A percentile compares a stretch with the other conserved stretches of the same genome.
These are phyloP conservation scores for Hippoglossus stenolepis DNA, from an alignment of 2,113 vertebrate species.

Conservation along the genomic window DNA sequence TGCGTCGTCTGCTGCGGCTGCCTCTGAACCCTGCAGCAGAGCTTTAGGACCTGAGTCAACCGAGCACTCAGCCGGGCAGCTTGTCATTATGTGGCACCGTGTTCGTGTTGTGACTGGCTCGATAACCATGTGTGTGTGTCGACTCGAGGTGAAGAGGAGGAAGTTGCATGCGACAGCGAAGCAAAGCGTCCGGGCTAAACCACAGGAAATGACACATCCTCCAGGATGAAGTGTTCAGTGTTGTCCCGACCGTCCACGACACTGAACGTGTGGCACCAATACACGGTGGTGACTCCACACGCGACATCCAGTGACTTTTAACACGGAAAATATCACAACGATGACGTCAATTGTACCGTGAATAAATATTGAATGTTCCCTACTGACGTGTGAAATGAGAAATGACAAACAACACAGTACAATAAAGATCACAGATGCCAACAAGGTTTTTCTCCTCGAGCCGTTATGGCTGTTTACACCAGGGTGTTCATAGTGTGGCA, in stretches of 20 bases:
- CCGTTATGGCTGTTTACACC: too few relatives aligned
- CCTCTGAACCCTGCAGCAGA: not conserved
- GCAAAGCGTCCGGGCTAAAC: slow-evolving; percentile 8
- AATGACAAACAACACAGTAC: too few relatives aligned
- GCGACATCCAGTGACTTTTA: too few relatives aligned
- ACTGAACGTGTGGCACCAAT: not conserved
- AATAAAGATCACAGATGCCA: too few relatives aligned
- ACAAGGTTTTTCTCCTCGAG: too few relatives aligned
- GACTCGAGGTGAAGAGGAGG: slow-evolving; percentile 27
- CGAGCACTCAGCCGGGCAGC: slow-evolving; percentile 4
- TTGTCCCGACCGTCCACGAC: slow-evolving; percentile 5
- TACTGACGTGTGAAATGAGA: too few relatives aligned
- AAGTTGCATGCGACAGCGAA: slow-evolving; percentile 14
- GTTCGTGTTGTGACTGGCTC: slow-evolving; percentile 16
- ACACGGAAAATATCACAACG: not conserved
- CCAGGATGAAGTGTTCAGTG: not conserved
- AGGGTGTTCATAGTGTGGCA: too few relatives aligned
- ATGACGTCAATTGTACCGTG: too few relatives aligned
- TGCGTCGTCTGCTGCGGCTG: too few relatives aligned
- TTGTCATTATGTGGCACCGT: slow-evolving; percentile 6
- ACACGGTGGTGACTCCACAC: not conserved
- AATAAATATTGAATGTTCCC: too few relatives aligned
- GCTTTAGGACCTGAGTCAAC: not conserved
- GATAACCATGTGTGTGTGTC: slow-evolving; percentile 23
- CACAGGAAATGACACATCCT: slow-evolving; percentile 22